Conservation (phyloP, 2,888 invertebrate species). For the Aquatica leii region DNA sequence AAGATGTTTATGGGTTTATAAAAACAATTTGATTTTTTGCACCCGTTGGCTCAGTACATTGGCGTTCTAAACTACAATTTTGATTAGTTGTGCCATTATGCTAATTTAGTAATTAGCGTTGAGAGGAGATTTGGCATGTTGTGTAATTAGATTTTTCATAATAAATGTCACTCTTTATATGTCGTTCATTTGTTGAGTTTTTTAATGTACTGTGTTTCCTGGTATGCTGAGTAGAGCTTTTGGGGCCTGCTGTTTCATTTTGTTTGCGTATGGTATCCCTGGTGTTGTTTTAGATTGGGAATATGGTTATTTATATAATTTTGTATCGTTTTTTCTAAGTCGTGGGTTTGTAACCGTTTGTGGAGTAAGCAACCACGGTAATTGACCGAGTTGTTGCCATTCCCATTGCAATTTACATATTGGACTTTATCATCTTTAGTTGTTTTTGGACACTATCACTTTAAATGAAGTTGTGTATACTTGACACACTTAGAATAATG, state of each 20-base stretch:
- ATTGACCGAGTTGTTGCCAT: no score
- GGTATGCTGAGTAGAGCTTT: not conserved
- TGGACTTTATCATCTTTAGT: no score
- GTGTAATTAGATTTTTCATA: no score
- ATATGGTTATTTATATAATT: not conserved
- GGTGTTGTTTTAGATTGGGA: not conserved
- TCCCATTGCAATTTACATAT: not conserved
- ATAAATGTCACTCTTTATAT: no score
- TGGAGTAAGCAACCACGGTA: not conserved
- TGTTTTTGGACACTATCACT: not conserved
- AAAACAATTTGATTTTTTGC: not conserved
- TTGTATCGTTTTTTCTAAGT: not conserved
- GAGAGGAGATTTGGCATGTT: no score
- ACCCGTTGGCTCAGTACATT: not conserved
- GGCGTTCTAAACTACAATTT: no score
- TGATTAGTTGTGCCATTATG: no score
- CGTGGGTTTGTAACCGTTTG: not conserved
- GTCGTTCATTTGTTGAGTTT: not conserved
- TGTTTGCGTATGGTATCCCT: not conserved
- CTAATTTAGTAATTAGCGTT: no score
- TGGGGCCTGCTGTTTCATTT: not conserved
- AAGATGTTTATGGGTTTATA: no score
- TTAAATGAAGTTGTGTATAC: not conserved
- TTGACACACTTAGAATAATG: not conserved
- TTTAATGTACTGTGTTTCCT: not conserved